Evolutionary conservation across 2,888 invertebrate genomes (phyloP), one percentile per base, ranked within the genome.

Genomic region (Eilema depressum): DNA sequence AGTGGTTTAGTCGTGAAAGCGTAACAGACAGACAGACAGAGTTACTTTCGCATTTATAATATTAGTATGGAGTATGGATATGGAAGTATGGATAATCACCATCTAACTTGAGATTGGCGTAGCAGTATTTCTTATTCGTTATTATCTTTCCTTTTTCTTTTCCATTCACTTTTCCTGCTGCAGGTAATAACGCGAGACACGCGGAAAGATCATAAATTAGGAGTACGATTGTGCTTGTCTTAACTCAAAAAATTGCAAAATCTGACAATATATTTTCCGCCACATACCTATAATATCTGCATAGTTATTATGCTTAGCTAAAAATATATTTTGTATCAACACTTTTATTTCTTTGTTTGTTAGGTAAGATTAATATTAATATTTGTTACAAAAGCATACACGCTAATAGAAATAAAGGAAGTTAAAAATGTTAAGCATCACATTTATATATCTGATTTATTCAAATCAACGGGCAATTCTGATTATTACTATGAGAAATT

Each of bases 401-500:
- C 23, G 4, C 28, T 4, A 33, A 56, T 74, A 79, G 79, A 79
- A 75, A 79, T 59, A 26, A 64, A 64, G 53, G 64, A 53, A 64
- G 64, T 64, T 0, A 17, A 41, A 37, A 63, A 63, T 41, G 23
- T 25, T 37, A 63, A 25, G 47, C n/a, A 53, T 53, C 47, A 28
- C 41, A 64, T 28, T 53, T 28, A n/a, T 28, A 53, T 12, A 41
- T 37, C 20, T 53, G n/a, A 76, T 77, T 79, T 74, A 81, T 81
- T 81, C 78, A 79, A 73, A 73, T 69, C 71, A 62, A 68, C 68
- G 68, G 71, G 73, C 75, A 81, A 82, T 74, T 71, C 25, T 65
- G 69, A 73, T 81, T 75, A 75, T 30, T 30, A 23, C 83, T 71
- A 77, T 63, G 75, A 74, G 63, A 79, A 75, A 68, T 66, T 69